Conservation (phyloP, 2,797 vertebrate genomes). For the Chiroxiphia lanceolata region DNA sequence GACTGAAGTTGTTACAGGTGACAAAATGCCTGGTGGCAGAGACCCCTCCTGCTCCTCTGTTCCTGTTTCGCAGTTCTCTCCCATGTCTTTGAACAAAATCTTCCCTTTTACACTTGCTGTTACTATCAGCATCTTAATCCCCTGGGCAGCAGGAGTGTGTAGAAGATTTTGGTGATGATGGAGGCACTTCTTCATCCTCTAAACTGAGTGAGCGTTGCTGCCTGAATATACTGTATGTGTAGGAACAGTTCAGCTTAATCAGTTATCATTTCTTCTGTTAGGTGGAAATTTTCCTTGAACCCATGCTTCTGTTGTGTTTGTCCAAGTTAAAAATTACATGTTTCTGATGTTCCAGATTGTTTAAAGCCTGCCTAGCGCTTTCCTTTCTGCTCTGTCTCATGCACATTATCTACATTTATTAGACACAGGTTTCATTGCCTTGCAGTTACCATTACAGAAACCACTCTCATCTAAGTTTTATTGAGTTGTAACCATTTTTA, state of each 20-base stretch:
- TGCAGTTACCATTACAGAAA: background rate
- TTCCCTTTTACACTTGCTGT: background rate
- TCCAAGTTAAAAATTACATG: background rate
- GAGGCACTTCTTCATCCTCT: background rate
- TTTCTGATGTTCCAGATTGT: background rate
- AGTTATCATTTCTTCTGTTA: background rate
- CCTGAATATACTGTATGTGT: background rate
- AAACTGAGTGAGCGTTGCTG: background rate
- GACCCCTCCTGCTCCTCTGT: background rate
- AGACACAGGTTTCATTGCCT: background rate
- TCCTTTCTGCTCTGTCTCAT: background rate
- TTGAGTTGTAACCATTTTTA: background rate
- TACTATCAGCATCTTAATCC: background rate
- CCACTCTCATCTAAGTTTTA: background rate
- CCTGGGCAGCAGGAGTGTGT: background rate
- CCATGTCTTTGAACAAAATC: constrained; percentile 9
- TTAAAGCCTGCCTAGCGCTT: background rate
- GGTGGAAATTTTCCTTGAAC: background rate
- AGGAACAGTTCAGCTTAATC: background rate
- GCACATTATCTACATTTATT: background rate
- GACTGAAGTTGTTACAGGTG: constrained; percentile 22
- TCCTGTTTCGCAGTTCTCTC: background rate
- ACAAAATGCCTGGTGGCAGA: constrained; percentile 3
- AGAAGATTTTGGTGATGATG: background rate
- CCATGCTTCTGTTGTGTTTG: background rate